phyloP scores from a whole-genome alignment of 2,797 vertebrate genomes.

The Otolemur crassicaudatus region DNA sequence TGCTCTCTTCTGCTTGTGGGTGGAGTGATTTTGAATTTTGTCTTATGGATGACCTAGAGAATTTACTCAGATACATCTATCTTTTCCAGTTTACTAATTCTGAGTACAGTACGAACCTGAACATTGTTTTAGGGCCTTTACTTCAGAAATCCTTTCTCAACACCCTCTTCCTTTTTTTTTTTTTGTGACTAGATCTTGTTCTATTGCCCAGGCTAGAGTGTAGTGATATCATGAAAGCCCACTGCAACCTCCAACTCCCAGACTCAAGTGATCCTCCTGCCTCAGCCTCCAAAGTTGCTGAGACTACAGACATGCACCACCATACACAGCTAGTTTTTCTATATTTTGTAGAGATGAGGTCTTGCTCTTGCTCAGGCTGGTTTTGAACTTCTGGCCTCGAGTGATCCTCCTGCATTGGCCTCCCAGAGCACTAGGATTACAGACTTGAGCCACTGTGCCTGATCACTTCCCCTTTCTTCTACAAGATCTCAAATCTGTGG shows the following conservation, averaged over 20 bases:
- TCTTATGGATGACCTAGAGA: slow-evolving; percentile 35
- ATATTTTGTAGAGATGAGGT: neutral
- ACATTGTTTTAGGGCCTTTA: neutral
- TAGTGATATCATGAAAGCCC: neutral
- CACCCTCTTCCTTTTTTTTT: neutral
- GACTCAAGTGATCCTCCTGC: neutral
- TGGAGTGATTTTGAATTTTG: neutral
- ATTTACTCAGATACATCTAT: neutral
- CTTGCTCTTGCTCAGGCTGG: neutral
- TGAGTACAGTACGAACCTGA: neutral
- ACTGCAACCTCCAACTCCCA: neutral
- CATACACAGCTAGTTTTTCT: neutral
- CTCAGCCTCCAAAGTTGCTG: neutral
- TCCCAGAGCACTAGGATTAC: neutral
- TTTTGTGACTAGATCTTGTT: neutral
- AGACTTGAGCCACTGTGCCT: neutral
- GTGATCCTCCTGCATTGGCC: neutral
- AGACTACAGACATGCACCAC: neutral
- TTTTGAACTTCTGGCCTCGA: neutral
- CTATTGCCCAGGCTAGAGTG: neutral
- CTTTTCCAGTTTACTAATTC: slow-evolving; percentile 1
- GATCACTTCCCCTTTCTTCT: neutral
- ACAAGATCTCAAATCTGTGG: neutral
- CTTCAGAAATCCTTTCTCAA: slow-evolving; percentile 1
- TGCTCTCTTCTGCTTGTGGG: neutral